Percentiles rank a stretch among this genome's conserved stretches.
These are phyloP conservation scores for Dreissena polymorpha DNA, from an alignment of 1,140 invertebrate genomes.

Conservation along the genomic window DNA sequence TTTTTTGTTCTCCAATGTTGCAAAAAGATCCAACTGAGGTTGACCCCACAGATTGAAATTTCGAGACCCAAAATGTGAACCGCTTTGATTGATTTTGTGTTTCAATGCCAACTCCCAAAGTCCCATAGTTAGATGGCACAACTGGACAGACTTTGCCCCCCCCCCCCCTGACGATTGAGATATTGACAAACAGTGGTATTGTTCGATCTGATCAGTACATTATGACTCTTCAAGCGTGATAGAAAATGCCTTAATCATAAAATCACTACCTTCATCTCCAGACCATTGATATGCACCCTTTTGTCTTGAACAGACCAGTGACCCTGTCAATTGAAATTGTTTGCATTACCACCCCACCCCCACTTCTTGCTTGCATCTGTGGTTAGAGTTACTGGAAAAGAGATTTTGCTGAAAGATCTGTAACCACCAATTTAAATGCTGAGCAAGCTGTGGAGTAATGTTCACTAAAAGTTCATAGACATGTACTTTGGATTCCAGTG, in stretches of 20 bases:
- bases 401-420: too few species aligned
- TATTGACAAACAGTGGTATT: constrained; percentile 21
- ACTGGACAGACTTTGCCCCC: constrained; percentile 1
- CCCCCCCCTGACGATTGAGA: constrained; percentile 16
- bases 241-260: constrained; percentile 21
- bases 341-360: constrained; percentile 19
- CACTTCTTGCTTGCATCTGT: constrained; percentile 14
- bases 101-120: constrained; percentile 5
- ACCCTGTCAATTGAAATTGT: neutral
- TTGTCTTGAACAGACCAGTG: neutral
- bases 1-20: constrained; percentile 10
- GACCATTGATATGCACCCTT: constrained; percentile 9
- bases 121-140: constrained; percentile 3
- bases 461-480: too few species aligned
- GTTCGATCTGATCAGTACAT: constrained; percentile 34
- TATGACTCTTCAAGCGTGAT: neutral
- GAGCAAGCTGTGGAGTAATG: too few species aligned
- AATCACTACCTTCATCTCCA: constrained; percentile 25
- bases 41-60: constrained; percentile 22
- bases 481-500: too few species aligned
- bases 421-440: too few species aligned
- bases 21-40: constrained; percentile 14
- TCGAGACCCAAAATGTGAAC: constrained; percentile 3
- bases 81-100: constrained; percentile 14
- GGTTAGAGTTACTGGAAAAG: neutral